Evolutionary conservation across 2,113 vertebrate genomes (phyloP).

Genomic region (Acanthochromis polyacanthus): DNA sequence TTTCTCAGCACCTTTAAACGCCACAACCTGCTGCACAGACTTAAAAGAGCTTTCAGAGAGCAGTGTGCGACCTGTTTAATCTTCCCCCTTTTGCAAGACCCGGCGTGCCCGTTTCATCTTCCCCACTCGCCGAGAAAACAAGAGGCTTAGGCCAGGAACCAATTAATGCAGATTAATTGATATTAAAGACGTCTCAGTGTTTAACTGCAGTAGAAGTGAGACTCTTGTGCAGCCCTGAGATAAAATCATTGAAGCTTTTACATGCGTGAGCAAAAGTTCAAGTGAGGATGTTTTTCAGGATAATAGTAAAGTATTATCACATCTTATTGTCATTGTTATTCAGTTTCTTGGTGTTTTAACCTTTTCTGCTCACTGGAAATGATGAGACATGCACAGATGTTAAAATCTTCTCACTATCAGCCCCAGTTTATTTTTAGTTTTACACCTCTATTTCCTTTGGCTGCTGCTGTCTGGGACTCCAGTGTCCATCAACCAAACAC

Average conservation of each 20-base stretch:
- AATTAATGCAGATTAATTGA: slow-evolving; percentile 82
- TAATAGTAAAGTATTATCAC: too few species aligned
- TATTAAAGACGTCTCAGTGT: slow-evolving; percentile 65
- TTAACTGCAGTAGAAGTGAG: slow-evolving; percentile 29
- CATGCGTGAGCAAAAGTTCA: too few species aligned
- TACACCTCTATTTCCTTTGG: too few species aligned
- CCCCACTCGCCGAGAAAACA: slow-evolving; percentile 70
- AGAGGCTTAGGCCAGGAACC: slow-evolving; percentile 64
- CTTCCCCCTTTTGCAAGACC: slow-evolving; percentile 77
- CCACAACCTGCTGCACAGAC: slow-evolving; percentile 76
- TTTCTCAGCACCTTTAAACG: slow-evolving; percentile 75
- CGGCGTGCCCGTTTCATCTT: slow-evolving; percentile 77
- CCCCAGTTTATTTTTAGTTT: too few species aligned
- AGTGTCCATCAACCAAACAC: too few species aligned
- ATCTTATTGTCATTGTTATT: too few species aligned
- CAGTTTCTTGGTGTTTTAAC: too few species aligned
- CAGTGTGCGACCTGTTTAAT: slow-evolving; percentile 80
- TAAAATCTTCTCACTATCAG: too few species aligned
- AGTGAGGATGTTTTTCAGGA: too few species aligned
- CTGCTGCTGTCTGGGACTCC: too few species aligned
- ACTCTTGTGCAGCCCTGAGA: slow-evolving; percentile 17
- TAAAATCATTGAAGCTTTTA: neutral
- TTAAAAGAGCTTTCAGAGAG: slow-evolving; percentile 80
- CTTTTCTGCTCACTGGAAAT: too few species aligned
- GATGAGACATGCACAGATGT: too few species aligned